phyloP scores from a whole-genome alignment of 37 sponge, comb jelly and placozoan species.

The Ianthella basta region DNA sequence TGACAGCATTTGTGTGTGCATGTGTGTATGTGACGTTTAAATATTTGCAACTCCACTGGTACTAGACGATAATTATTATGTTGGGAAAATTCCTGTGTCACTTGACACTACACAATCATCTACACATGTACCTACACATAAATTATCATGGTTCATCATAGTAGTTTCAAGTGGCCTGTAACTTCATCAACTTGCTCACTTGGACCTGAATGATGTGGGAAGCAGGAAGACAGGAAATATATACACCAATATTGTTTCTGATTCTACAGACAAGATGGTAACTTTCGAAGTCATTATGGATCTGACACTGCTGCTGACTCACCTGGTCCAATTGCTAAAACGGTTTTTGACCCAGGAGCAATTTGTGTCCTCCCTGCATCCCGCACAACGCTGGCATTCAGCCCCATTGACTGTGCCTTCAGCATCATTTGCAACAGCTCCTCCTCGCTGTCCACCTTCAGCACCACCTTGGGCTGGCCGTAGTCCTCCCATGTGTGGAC shows the following conservation, averaged over 20 bases:
- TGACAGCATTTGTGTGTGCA: not conserved
- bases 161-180: slow-evolving; percentile 92
- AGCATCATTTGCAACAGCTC: slow-evolving; percentile 24
- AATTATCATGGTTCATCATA: slow-evolving; percentile 29
- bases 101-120: not conserved
- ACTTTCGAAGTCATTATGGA: no score
- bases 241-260: not conserved
- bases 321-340: slow-evolving; percentile 95
- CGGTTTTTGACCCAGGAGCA: slow-evolving; percentile 95
- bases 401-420: slow-evolving; percentile 32
- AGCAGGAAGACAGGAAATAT: not conserved
- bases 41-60: not conserved
- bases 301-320: not conserved
- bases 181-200: slow-evolving; percentile 62
- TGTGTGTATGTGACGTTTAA: not conserved
- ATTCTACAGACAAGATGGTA: no score
- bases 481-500: slow-evolving; percentile 73
- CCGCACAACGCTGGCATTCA: slow-evolving; percentile 81
- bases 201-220: slow-evolving; percentile 44
- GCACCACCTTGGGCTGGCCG: slow-evolving; percentile 88
- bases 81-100: not conserved
- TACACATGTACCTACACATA: no score
- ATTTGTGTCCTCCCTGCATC: slow-evolving; percentile 99
- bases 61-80: not conserved
- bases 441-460: slow-evolving; percentile 82